Conservation (phyloP, 2,888 invertebrate genomes). For the Automeris io region DNA sequence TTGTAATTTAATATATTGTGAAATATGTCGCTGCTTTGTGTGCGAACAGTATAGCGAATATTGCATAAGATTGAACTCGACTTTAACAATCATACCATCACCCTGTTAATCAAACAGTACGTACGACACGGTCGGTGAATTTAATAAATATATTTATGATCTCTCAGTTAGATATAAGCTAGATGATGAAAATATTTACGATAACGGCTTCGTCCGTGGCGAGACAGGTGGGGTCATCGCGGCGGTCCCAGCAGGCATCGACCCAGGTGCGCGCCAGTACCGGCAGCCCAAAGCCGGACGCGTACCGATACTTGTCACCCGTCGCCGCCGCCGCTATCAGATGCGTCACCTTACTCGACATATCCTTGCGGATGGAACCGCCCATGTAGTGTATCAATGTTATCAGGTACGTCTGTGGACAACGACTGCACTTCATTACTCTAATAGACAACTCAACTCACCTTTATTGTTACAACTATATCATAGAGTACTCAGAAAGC, state of each 20-base stretch:
- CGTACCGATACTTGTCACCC: slow-evolving; percentile 96
- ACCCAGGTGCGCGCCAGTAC: slow-evolving; percentile 95
- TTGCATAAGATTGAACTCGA: too few species aligned
- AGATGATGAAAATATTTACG: slow-evolving; percentile 60
- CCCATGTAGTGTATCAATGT: slow-evolving; percentile 97
- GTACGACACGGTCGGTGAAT: too few species aligned
- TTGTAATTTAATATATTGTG: too few species aligned
- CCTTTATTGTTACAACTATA: background rate
- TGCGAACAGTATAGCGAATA: background rate
- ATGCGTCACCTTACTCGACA: slow-evolving; percentile 93
- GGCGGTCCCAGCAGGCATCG: slow-evolving; percentile 88
- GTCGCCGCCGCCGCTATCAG: slow-evolving; percentile 92
- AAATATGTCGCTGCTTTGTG: background rate
- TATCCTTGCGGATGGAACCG: slow-evolving; percentile 94
- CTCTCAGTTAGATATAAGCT: too few species aligned
- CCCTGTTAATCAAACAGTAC: too few species aligned
- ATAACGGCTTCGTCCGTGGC: slow-evolving; percentile 83
- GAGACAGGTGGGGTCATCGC: slow-evolving; percentile 81
- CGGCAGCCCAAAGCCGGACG: slow-evolving; percentile 91
- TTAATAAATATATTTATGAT: too few species aligned
- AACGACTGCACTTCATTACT: background rate
- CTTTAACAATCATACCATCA: too few species aligned
- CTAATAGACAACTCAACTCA: background rate
- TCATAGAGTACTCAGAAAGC: too few species aligned
- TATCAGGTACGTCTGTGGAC: slow-evolving; percentile 85